Evolutionary conservation across 2,888 invertebrate species (phyloP).

Genomic region (Macrosiphum euphorbiae): DNA sequence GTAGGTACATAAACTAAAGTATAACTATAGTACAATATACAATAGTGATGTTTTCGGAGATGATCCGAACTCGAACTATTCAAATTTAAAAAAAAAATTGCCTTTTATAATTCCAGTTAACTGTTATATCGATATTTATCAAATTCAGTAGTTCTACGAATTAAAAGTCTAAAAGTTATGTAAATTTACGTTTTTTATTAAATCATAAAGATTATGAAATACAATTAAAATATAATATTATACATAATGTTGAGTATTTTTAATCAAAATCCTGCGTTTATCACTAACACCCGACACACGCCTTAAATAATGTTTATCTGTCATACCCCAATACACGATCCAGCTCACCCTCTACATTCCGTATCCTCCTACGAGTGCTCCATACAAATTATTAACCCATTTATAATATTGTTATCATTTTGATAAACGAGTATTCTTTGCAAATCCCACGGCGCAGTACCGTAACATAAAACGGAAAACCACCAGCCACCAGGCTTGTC

Average conservation of each 20-base stretch:
- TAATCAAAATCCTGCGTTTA: neutral
- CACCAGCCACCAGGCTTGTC: neutral
- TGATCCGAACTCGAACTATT: neutral
- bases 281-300: neutral
- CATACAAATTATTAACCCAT: neutral
- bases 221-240: neutral
- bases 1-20: neutral
- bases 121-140: neutral
- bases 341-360: neutral
- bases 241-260: neutral
- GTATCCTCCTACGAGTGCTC: neutral
- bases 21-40: no score
- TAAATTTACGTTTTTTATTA: neutral
- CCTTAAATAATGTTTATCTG: neutral
- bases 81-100: no score
- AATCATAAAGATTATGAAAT: neutral
- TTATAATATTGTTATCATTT: constrained; percentile 17
- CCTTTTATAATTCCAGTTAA: neutral
- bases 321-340: neutral
- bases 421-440: neutral
- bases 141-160: neutral
- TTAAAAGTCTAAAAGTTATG: neutral
- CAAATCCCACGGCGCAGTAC: neutral
- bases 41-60: neutral
- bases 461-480: neutral